These are phyloP conservation scores for Amphiprion percula DNA, from an alignment of 2,113 vertebrate genomes.

Conservation along the genomic window DNA sequence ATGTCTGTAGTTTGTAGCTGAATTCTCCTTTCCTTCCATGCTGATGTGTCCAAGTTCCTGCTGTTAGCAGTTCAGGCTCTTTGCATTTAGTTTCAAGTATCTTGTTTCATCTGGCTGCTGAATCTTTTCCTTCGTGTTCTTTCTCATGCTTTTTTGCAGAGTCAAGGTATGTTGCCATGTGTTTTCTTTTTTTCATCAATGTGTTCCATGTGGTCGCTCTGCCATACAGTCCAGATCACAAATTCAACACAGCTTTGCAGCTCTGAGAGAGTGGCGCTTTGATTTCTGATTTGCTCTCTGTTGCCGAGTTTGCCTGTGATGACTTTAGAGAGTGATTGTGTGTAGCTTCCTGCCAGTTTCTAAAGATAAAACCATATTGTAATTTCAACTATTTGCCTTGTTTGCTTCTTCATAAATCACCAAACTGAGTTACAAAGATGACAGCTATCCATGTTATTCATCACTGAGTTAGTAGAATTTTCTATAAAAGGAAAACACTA, in stretches of 20 bases:
- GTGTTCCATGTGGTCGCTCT: not conserved
- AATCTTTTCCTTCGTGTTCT: not conserved
- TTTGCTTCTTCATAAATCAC: too few relatives aligned
- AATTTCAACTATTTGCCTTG: not conserved
- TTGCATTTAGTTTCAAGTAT: not conserved
- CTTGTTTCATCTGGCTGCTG: not conserved
- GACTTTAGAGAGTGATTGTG: not conserved
- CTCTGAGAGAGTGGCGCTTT: not conserved
- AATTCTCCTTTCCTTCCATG: not conserved
- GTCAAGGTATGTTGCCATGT: too few relatives aligned
- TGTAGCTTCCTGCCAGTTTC: not conserved
- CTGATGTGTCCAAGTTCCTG: not conserved
- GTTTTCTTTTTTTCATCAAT: not conserved
- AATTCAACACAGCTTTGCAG: not conserved
- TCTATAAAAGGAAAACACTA: too few relatives aligned
- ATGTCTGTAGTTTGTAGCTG: not conserved
- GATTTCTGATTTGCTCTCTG: not conserved
- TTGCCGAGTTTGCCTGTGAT: too few relatives aligned
- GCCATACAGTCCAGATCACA: not conserved
- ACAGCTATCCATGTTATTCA: too few relatives aligned
- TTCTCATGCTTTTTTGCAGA: too few relatives aligned
- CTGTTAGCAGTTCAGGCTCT: too few relatives aligned
- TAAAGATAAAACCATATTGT: not conserved
- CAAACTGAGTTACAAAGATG: too few relatives aligned
- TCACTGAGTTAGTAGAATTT: too few relatives aligned